A percentile compares a stretch with the other conserved stretches of the same genome.
Evolutionary conservation across 23 tunicate genomes (phyloP).

Genomic region (Botrylloides violaceus): DNA sequence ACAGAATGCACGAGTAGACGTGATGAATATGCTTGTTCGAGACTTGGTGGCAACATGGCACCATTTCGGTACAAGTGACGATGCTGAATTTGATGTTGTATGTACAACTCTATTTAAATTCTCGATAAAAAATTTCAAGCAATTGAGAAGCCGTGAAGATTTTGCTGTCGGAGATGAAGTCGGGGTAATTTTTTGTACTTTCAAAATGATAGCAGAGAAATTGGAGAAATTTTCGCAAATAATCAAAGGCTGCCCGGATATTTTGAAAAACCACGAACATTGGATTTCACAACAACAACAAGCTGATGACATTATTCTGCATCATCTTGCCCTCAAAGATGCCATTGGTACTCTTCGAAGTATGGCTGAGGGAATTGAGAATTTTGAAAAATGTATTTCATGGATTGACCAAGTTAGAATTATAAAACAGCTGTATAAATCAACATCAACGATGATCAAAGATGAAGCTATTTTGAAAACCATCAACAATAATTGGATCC

Average conservation of each 20-base stretch:
- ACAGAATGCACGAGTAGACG: neutral
- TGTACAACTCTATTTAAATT: neutral
- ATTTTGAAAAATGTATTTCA: constrained; percentile 18
- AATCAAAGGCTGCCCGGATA: constrained; percentile 1
- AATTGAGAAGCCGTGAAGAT: neutral
- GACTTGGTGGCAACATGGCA: constrained; percentile 5
- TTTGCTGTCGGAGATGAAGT: constrained; percentile 24
- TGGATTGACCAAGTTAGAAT: constrained; percentile 22
- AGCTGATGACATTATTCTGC: neutral
- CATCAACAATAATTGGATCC: neutral
- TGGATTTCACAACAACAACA: constrained; percentile 19
- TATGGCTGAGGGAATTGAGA: constrained; percentile 16
- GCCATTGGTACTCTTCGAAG: constrained; percentile 8
- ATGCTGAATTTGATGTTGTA: neutral
- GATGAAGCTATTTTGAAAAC: neutral
- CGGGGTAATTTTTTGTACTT: constrained; percentile 26
- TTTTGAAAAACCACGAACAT: neutral
- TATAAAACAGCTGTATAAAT: constrained; percentile 21
- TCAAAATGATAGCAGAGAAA: constrained; percentile 1
- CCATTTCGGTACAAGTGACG: neutral
- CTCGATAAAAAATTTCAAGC: neutral
- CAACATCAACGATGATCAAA: neutral
- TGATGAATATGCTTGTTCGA: neutral
- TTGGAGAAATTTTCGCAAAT: constrained; percentile 20
- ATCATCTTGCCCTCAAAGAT: constrained; percentile 26